These are phyloP conservation scores for Echinops telfairi DNA, from an alignment of 2,113 vertebrate species.

Conservation along the genomic window DNA sequence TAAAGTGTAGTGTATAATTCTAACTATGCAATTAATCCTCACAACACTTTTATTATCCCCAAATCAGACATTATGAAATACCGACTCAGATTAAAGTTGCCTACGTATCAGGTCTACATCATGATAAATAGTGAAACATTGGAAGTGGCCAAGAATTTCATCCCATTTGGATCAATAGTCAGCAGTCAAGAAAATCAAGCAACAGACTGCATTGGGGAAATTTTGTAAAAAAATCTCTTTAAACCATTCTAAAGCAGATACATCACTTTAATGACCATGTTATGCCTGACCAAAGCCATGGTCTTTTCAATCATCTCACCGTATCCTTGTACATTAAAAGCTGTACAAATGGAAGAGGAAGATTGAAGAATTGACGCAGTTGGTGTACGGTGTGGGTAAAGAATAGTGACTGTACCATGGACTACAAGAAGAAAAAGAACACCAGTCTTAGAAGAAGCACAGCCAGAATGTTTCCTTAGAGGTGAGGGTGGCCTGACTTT, in stretches of 20 bases:
- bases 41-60: background rate
- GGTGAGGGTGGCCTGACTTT: too few relatives aligned
- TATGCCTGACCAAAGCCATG: background rate
- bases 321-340: background rate
- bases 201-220: background rate
- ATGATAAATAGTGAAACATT: background rate
- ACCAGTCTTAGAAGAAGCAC: background rate
- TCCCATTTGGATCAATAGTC: background rate
- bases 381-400: background rate
- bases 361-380: background rate
- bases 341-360: background rate
- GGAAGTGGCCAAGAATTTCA: background rate
- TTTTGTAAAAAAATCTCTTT: background rate
- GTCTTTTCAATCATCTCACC: background rate
- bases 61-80: conserved; percentile 15
- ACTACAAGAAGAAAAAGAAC: background rate
- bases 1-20: background rate
- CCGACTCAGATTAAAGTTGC: background rate
- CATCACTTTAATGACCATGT: background rate
- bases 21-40: conserved; percentile 26
- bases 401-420: background rate
- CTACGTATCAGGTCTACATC: background rate
- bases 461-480: background rate
- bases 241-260: background rate
- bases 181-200: background rate